Base-by-base conservation (phyloP, 2,113 vertebrate species). In the Columba livia region DNA sequence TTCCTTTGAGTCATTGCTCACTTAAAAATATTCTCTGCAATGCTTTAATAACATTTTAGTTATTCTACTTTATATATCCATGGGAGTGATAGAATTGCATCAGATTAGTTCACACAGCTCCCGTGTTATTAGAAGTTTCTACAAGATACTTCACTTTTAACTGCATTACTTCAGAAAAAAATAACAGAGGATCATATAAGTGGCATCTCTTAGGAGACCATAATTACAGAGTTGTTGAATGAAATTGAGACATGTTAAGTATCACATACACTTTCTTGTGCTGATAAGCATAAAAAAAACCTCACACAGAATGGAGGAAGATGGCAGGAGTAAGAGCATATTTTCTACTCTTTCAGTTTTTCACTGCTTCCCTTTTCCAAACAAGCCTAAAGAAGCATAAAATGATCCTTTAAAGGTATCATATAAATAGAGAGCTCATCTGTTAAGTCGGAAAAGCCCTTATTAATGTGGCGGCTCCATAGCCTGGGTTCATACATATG, bases 401-500 rank as follows among this genome's bases (percentile, higher is more conserved):
- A 92, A 94, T 66, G 10, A 84, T 95, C 62, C 88, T 96, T 96
- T 86, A 79, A 86, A 87, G 75, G 31, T 97, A 77, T 88, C 47
- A 54, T 60, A 65, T 93, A 90, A 93, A 94, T 57, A 92, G 60
- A 70, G 74, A 81, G 17, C 65, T 95, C 93, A 93, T 96, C 91
- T 94, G 84, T 89, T 92, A 94, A 84, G 48, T 70, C 74, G 64
- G 93, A 92, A 89, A 79, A 91, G 21, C 34, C 75, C 72, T 96
- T 91, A 93, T 74, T 95, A 94, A 92, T 89, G 75, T 89, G 86
- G 85, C 18, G 2, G 75, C 78, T 96, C 75, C 73, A 67, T 79
- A 91, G 91, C 94, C 94, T 38, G 90, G 26, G 36, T 89, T 31
- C 93, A 93, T 75, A 48, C 93, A 97, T 93, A 95, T 94, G 96